These are phyloP conservation scores for Drosophila rubida DNA, from an alignment of 2,888 invertebrate species.

Conservation along the genomic window DNA sequence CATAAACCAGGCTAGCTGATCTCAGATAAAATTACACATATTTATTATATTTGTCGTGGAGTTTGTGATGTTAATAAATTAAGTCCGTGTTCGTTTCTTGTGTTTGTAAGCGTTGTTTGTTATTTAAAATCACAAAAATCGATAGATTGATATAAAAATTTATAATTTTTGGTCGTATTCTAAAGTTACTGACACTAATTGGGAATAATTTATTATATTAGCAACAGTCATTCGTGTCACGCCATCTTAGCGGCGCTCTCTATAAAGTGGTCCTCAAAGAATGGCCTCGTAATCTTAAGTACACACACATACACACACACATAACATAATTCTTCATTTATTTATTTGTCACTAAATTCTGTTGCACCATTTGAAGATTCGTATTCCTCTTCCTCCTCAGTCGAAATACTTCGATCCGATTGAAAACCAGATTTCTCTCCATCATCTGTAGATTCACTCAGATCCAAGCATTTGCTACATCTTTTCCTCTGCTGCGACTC, in stretches of 20 bases:
- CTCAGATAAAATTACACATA: conserved; percentile 12
- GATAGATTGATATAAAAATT: conserved; percentile 43
- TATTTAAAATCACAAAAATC: conserved; percentile 44
- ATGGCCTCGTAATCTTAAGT: conserved; percentile 34
- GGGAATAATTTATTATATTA: conserved; percentile 41
- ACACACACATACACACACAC: conserved; percentile 4
- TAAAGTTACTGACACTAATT: conserved; percentile 38
- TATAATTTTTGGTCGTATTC: conserved; percentile 54
- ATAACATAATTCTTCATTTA: conserved; percentile 11
- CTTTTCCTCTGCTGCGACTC: conserved; percentile 80
- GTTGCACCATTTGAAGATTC: conserved; percentile 81
- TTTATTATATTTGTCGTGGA: conserved; percentile 12
- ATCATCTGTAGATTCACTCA: conserved; percentile 69
- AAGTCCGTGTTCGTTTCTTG: conserved; percentile 34
- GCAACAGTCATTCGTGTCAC: conserved; percentile 28
- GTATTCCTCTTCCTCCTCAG: conserved; percentile 64
- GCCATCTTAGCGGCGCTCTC: neutral
- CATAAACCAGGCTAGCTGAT: too few species aligned
- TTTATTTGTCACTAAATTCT: conserved; percentile 78
- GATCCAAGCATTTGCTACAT: conserved; percentile 81
- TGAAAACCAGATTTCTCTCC: conserved; percentile 75
- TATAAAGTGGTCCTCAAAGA: conserved; percentile 31
- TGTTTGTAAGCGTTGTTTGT: conserved; percentile 47
- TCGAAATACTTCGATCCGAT: conserved; percentile 80
- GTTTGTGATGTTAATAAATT: conserved; percentile 40